phyloP scores from a whole-genome alignment of 2,888 invertebrate genomes.

The Drosophila kambysellisi region DNA sequence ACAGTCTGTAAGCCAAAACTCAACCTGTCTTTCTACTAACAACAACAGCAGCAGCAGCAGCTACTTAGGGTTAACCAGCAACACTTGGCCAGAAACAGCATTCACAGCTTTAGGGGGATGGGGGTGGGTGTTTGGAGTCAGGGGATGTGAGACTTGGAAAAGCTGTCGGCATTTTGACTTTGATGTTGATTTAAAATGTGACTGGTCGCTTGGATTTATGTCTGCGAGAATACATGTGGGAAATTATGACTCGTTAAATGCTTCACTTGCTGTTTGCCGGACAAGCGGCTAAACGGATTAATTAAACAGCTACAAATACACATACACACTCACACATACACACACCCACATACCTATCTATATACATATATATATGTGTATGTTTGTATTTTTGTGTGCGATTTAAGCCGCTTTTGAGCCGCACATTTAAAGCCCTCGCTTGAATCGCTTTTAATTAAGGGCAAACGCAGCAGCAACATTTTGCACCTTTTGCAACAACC shows the following conservation, averaged over 20 bases:
- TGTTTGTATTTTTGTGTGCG: slow-evolving; percentile 8
- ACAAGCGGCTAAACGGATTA: slow-evolving; percentile 73
- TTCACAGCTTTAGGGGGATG: neutral
- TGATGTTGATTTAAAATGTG: slow-evolving; percentile 75
- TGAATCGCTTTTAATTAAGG: slow-evolving; percentile 67
- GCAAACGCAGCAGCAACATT: slow-evolving; percentile 11
- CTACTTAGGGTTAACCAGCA: slow-evolving; percentile 82
- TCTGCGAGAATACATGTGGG: slow-evolving; percentile 70
- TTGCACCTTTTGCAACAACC: slow-evolving; percentile 10
- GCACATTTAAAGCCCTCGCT: slow-evolving; percentile 44
- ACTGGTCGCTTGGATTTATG: slow-evolving; percentile 24
- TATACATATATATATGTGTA: neutral
- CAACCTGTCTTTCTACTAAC: slow-evolving; percentile 14
- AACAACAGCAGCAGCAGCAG: slow-evolving; percentile 26
- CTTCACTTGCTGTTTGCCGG: slow-evolving; percentile 57
- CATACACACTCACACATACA: neutral
- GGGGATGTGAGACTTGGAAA: neutral
- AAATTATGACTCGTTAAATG: slow-evolving; percentile 81
- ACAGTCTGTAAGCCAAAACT: slow-evolving; percentile 35
- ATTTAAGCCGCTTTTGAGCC: slow-evolving; percentile 45
- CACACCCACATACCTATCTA: too few species aligned
- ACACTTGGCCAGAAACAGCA: slow-evolving; percentile 64
- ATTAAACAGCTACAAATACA: slow-evolving; percentile 51
- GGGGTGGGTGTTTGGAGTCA: neutral
- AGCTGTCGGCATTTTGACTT: slow-evolving; percentile 50